Conservation (phyloP, 2,888 invertebrate genomes). For the Eupithecia tripunctaria region DNA sequence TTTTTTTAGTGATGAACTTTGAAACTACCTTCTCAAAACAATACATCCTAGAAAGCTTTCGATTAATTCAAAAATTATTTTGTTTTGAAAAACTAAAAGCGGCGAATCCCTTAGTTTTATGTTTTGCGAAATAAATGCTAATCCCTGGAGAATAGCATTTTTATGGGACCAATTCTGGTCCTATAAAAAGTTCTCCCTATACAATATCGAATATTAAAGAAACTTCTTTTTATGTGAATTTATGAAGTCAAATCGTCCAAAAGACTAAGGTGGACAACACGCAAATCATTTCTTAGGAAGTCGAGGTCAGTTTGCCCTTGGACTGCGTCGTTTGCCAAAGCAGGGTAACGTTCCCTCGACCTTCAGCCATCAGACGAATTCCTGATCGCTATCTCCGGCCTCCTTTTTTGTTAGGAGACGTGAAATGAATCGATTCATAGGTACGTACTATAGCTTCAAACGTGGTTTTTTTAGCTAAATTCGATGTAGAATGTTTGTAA, state of each 20-base stretch:
- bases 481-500: too few species aligned
- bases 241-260: not conserved
- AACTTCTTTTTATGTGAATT: too few species aligned
- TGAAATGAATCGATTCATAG: not conserved
- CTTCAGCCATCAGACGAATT: slow-evolving; percentile 40
- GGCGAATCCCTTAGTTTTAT: too few species aligned
- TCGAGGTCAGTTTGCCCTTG: slow-evolving; percentile 35
- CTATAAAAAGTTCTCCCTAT: too few species aligned
- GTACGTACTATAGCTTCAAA: not conserved
- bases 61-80: too few species aligned
- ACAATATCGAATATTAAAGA: too few species aligned
- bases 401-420: slow-evolving; percentile 21
- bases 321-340: slow-evolving; percentile 23
- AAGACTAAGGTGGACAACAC: not conserved
- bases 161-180: too few species aligned
- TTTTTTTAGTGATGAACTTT: not conserved
- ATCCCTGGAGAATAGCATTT: too few species aligned
- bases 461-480: too few species aligned
- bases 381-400: slow-evolving; percentile 39
- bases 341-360: slow-evolving; percentile 38
- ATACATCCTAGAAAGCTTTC: too few species aligned
- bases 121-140: too few species aligned
- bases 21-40: not conserved
- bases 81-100: too few species aligned
- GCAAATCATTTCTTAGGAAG: not conserved